phyloP scores from a whole-genome alignment of 1,140 invertebrate species.

The Conus ventricosus region DNA sequence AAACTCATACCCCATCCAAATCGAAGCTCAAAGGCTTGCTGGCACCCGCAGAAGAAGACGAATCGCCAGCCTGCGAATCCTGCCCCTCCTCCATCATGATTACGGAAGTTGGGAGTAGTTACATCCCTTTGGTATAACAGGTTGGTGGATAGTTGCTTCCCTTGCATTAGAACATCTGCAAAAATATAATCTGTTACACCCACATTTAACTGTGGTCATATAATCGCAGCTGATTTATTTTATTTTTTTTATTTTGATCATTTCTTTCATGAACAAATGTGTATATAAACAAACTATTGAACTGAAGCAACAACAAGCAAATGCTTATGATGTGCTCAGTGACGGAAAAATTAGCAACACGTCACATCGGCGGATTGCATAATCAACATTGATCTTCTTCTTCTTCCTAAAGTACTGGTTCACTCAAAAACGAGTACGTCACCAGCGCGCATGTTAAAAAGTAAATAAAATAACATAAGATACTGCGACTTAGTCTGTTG shows the following conservation, averaged over 20 bases:
- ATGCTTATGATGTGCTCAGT: too few relatives aligned
- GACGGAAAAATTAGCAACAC: too few relatives aligned
- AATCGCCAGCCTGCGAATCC: conserved; percentile 21
- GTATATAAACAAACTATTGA: background rate
- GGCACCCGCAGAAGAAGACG: background rate
- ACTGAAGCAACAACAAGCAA: background rate
- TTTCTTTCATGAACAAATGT: background rate
- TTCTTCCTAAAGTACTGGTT: too few relatives aligned
- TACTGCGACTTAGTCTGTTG: too few relatives aligned
- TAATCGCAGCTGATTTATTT: background rate
- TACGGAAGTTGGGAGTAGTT: background rate
- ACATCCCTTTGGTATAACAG: background rate
- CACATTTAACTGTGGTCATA: background rate
- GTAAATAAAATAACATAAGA: too few relatives aligned
- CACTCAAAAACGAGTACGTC: too few relatives aligned
- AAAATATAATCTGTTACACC: background rate
- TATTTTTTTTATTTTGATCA: background rate
- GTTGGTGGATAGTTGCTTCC: background rate
- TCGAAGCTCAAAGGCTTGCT: conserved; percentile 21
- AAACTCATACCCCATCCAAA: conserved; percentile 6
- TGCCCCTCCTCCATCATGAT: conserved; percentile 32
- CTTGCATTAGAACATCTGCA: background rate
- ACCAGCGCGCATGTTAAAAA: too few relatives aligned
- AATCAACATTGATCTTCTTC: too few relatives aligned
- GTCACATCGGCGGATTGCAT: too few relatives aligned